A percentile compares a stretch with the other conserved stretches of the same genome.
These are phyloP conservation scores for Melolontha melolontha DNA, from an alignment of 2,888 invertebrate genomes.

Conservation along the genomic window DNA sequence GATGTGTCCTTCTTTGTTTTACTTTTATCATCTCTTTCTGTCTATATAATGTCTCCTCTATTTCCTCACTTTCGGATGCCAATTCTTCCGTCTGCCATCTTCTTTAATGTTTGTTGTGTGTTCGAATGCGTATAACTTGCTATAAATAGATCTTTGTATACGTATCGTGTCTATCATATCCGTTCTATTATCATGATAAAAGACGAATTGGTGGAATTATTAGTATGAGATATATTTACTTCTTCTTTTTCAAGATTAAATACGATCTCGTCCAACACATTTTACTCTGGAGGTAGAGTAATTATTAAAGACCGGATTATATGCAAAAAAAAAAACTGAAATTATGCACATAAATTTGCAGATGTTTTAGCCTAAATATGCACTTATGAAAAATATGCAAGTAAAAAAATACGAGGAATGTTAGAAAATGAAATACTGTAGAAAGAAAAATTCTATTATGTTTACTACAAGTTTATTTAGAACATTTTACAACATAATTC, in stretches of 20 bases:
- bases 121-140: conserved; percentile 33
- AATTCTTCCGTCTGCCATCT: conserved; percentile 35
- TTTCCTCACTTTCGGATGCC: neutral
- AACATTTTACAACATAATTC: no score
- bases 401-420: no score
- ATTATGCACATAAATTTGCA: no score
- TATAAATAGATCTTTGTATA: conserved; percentile 32
- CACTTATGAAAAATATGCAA: no score
- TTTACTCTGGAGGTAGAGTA: no score
- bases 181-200: conserved; percentile 16
- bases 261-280: neutral
- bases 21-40: conserved; percentile 20
- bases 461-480: no score
- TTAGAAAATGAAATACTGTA: no score
- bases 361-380: no score
- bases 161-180: conserved; percentile 25
- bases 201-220: conserved; percentile 14
- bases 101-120: conserved; percentile 32
- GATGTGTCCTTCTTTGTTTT: conserved; percentile 35
- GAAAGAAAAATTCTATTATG: no score
- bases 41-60: neutral
- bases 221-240: neutral
- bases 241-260: conserved; percentile 5
- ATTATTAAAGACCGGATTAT: no score
- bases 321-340: no score